These are phyloP conservation scores for Halcyon smyrnensis DNA, from an alignment of 2,797 vertebrate species.

Conservation along the genomic window DNA sequence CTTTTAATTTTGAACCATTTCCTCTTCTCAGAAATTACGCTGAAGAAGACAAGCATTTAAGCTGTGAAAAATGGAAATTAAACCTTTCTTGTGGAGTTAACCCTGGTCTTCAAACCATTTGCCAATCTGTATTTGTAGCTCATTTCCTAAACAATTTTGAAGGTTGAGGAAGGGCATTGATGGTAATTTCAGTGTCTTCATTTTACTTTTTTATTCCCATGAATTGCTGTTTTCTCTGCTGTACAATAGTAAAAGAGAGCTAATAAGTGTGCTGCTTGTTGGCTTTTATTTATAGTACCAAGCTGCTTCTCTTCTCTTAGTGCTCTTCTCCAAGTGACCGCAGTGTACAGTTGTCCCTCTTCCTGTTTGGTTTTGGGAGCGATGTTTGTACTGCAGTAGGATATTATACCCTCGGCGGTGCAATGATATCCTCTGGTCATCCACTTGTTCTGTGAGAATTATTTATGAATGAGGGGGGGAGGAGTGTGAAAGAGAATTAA, in stretches of 20 bases:
- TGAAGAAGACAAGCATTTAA: slow-evolving; percentile 33
- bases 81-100: slow-evolving; percentile 53
- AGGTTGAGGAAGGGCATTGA: slow-evolving; percentile 41
- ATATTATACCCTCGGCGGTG: not conserved
- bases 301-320: not conserved
- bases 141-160: slow-evolving; percentile 37
- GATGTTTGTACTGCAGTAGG: not conserved
- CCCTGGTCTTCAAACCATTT: not conserved
- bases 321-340: not conserved
- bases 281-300: slow-evolving; percentile 18
- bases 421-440: not conserved
- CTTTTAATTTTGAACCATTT: slow-evolving; percentile 41
- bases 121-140: slow-evolving; percentile 38
- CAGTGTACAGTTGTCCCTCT: not conserved
- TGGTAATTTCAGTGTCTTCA: slow-evolving; percentile 30
- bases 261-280: slow-evolving; percentile 53
- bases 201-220: slow-evolving; percentile 36
- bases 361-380: slow-evolving; percentile 47
- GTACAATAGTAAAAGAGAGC: slow-evolving; percentile 2
- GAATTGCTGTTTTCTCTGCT: slow-evolving; percentile 50
- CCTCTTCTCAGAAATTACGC: slow-evolving; percentile 39
- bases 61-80: slow-evolving; percentile 48
- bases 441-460: not conserved
- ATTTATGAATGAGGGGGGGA: not conserved
- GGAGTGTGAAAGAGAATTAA: not conserved